Percentiles rank a stretch among this genome's conserved stretches.
These are phyloP conservation scores for Tragelaphus buxtoni DNA, from an alignment of 2,113 vertebrate species.

Conservation along the genomic window DNA sequence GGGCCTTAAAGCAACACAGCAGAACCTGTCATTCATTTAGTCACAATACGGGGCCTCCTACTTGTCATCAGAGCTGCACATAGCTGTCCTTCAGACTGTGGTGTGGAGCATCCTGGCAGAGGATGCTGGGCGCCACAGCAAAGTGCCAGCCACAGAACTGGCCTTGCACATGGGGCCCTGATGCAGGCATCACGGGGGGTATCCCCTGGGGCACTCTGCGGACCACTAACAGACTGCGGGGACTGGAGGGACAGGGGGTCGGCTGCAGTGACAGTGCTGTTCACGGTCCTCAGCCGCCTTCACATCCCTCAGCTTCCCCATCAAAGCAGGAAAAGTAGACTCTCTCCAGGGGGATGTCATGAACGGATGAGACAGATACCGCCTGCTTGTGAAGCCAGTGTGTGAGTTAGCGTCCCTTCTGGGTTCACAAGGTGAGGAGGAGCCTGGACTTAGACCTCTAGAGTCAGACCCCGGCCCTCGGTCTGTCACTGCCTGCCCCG, in stretches of 20 bases:
- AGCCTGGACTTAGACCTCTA: background rate
- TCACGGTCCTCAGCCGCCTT: background rate
- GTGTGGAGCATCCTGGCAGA: fast-evolving
- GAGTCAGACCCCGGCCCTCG: background rate
- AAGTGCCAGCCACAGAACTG: background rate
- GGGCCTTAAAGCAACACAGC: slow-evolving; percentile 39
- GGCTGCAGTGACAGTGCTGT: background rate
- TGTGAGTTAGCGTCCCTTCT: background rate
- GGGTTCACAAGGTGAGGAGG: background rate
- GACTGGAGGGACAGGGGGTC: fast-evolving
- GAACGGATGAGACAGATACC: background rate
- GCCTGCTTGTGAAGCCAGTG: background rate
- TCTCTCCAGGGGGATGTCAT: background rate
- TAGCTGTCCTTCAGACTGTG: background rate
- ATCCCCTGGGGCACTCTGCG: background rate
- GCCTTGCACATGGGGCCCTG: background rate
- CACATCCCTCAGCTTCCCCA: background rate
- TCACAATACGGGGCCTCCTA: background rate
- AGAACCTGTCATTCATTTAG: background rate
- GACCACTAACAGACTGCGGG: fast-evolving
- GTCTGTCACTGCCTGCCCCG: background rate
- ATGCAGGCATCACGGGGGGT: background rate
- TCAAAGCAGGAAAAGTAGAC: background rate
- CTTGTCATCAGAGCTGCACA: background rate
- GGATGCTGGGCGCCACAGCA: background rate